Percentiles rank a stretch among this genome's conserved stretches.
These are phyloP conservation scores for Gouania willdenowi DNA, from an alignment of 2,797 vertebrate genomes.

Conservation along the genomic window DNA sequence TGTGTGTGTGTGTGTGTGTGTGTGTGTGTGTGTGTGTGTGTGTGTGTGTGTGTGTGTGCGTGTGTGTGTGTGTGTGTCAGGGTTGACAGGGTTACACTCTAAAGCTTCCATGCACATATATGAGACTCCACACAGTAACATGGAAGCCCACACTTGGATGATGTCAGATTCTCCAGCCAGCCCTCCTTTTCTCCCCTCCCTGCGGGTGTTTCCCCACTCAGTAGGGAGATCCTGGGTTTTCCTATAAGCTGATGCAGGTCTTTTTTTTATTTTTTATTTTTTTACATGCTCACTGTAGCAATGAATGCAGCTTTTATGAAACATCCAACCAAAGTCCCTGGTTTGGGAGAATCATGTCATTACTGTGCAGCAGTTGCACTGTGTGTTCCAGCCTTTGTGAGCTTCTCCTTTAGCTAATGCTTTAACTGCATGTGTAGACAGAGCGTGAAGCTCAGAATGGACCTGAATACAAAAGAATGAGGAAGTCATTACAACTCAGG, in stretches of 20 bases:
- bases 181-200: conserved; percentile 52
- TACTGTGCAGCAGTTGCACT: conserved; percentile 22
- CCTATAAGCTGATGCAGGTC: conserved; percentile 50
- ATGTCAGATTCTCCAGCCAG: conserved; percentile 68
- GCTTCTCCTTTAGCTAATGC: conserved; percentile 3
- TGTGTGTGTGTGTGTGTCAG: not conserved
- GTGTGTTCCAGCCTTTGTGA: conserved; percentile 14
- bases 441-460: conserved; percentile 27
- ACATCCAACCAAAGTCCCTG: not conserved
- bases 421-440: conserved; percentile 23
- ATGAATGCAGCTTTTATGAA: not conserved
- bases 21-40: conserved; percentile 14
- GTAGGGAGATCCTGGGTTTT: conserved; percentile 71
- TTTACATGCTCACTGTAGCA: conserved; percentile 3
- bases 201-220: conserved; percentile 75
- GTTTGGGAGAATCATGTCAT: conserved; percentile 12
- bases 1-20: conserved; percentile 8
- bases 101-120: conserved; percentile 13
- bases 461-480: conserved; percentile 48
- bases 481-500: conserved; percentile 42
- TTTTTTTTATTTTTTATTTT: not conserved
- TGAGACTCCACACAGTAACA: conserved; percentile 42
- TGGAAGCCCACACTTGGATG: conserved; percentile 58
- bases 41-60: conserved; percentile 20
- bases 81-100: not conserved